Evolutionary conservation across 2,888 invertebrate genomes (phyloP).

Genomic region (Polydrusus cervinus): DNA sequence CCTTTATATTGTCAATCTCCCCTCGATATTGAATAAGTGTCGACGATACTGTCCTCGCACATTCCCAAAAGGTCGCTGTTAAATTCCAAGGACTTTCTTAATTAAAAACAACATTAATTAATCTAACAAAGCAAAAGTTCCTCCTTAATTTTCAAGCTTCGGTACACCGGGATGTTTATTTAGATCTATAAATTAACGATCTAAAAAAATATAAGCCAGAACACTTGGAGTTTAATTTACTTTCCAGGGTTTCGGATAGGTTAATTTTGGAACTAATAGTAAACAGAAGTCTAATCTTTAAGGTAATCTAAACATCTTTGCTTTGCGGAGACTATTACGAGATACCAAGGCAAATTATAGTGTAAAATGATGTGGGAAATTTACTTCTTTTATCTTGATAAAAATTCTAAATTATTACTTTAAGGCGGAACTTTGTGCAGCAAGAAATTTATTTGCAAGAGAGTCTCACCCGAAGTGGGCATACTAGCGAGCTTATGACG

Average conservation of each 20-base stretch:
- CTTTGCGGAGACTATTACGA: slow-evolving; percentile 12
- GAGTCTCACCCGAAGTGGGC: too few species aligned
- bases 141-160: slow-evolving; percentile 15
- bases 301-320: slow-evolving; percentile 38
- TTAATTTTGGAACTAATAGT: slow-evolving; percentile 38
- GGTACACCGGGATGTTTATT: slow-evolving; percentile 32
- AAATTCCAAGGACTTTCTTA: slow-evolving; percentile 25
- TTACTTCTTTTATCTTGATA: too few species aligned
- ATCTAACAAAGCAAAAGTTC: slow-evolving; percentile 20
- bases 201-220: slow-evolving; percentile 45
- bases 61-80: background rate
- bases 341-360: slow-evolving; percentile 6
- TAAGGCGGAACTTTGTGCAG: too few species aligned
- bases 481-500: too few species aligned
- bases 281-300: slow-evolving; percentile 34
- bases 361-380: too few species aligned
- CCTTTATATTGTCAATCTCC: background rate
- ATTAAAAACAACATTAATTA: slow-evolving; percentile 39
- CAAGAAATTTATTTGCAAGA: too few species aligned
- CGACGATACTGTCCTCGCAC: background rate
- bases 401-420: too few species aligned
- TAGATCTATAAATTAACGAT: slow-evolving; percentile 36
- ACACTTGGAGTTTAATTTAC: slow-evolving; percentile 32
- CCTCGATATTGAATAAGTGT: background rate
- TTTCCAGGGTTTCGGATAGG: slow-evolving; percentile 30